phyloP scores from a whole-genome alignment of 2,113 vertebrate genomes.

The Mustelus asterias region DNA sequence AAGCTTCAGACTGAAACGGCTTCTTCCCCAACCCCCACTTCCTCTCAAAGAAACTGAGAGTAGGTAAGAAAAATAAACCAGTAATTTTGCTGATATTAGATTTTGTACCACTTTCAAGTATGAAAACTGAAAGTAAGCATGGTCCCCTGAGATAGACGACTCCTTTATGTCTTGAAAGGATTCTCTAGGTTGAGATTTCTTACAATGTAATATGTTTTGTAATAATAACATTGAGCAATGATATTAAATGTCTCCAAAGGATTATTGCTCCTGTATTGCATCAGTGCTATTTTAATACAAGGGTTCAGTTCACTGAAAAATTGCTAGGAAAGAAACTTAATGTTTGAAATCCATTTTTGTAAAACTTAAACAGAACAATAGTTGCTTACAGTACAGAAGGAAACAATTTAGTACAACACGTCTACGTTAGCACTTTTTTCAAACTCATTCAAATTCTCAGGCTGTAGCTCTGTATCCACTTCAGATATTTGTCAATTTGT shows the following conservation, averaged over 20 bases:
- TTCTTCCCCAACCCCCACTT: background rate
- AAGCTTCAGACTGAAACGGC: background rate
- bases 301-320: background rate
- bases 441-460: background rate
- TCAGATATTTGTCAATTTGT: background rate
- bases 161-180: background rate
- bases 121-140: background rate
- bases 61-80: background rate
- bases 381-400: background rate
- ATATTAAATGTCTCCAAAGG: background rate
- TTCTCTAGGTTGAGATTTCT: background rate
- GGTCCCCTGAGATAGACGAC: background rate
- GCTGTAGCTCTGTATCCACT: background rate
- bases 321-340: background rate
- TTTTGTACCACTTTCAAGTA: background rate
- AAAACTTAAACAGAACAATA: background rate
- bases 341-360: background rate
- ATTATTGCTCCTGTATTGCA: background rate
- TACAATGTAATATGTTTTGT: background rate
- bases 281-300: background rate
- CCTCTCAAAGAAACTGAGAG: background rate
- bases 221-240: background rate
- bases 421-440: background rate
- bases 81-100: background rate
- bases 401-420: background rate